phyloP scores from a whole-genome alignment of 1,140 invertebrate species.

The Drosophila virilis region DNA sequence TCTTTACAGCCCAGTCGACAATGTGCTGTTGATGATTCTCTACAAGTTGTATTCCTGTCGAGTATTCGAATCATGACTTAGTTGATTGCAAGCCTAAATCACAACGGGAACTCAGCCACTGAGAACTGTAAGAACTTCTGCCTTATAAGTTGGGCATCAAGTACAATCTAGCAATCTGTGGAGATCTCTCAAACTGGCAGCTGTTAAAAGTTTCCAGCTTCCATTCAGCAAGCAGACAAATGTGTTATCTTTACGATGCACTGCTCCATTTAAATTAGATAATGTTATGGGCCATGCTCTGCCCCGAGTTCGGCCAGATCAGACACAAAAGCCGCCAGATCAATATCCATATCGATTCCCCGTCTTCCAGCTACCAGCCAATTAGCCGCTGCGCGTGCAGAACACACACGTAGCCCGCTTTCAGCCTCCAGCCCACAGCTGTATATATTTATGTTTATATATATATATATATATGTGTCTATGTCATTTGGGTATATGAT shows the following conservation, averaged over 20 bases:
- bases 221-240: background rate
- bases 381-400: conserved; percentile 56
- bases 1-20: no score
- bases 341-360: conserved; percentile 24
- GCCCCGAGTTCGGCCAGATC: conserved; percentile 46
- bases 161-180: no score
- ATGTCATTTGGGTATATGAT: conserved; percentile 38
- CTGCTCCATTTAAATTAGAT: conserved; percentile 15
- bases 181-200: background rate
- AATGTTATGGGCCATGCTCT: background rate
- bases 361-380: conserved; percentile 47
- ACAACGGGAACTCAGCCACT: no score
- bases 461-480: conserved; percentile 4
- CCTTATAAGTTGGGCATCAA: no score
- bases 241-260: conserved; percentile 9
- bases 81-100: no score
- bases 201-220: background rate
- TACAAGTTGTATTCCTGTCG: no score
- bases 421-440: background rate
- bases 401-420: conserved; percentile 67
- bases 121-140: no score
- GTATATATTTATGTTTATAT: background rate
- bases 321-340: conserved; percentile 43
- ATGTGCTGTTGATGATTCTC: no score
- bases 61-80: no score